These are phyloP conservation scores for Dolichotis patagonum DNA, from an alignment of 2,113 vertebrate species.

Conservation along the genomic window DNA sequence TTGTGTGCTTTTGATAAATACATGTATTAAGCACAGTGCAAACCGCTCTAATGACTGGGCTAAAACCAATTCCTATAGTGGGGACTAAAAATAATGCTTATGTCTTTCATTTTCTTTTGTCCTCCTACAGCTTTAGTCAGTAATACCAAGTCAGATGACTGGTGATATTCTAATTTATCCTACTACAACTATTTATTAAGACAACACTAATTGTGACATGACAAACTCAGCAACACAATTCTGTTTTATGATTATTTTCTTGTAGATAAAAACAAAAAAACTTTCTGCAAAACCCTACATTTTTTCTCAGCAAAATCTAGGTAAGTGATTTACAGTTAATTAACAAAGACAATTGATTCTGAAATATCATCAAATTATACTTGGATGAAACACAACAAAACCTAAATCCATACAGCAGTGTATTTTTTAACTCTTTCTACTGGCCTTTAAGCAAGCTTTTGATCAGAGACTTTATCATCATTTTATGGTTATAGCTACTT, in stretches of 20 bases:
- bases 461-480: background rate
- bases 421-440: background rate
- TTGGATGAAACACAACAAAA: background rate
- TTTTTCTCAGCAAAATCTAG: background rate
- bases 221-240: background rate
- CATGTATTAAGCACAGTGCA: background rate
- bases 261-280: background rate
- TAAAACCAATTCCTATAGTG: background rate
- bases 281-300: background rate
- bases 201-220: conserved; percentile 43
- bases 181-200: conserved; percentile 42
- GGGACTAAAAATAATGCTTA: background rate
- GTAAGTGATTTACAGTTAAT: background rate
- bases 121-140: conserved; percentile 37
- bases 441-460: background rate
- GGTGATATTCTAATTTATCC: background rate
- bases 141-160: background rate
- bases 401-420: background rate
- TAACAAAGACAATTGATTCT: background rate
- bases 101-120: conserved; percentile 39
- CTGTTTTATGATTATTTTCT: background rate
- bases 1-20: background rate
- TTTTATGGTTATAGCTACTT: background rate
- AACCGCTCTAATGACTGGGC: background rate
- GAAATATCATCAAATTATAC: background rate